A percentile compares a stretch with the other conserved stretches of the same genome.
phyloP scores from a whole-genome alignment of 2,888 invertebrate genomes.

The Hypolimnas misippus region DNA sequence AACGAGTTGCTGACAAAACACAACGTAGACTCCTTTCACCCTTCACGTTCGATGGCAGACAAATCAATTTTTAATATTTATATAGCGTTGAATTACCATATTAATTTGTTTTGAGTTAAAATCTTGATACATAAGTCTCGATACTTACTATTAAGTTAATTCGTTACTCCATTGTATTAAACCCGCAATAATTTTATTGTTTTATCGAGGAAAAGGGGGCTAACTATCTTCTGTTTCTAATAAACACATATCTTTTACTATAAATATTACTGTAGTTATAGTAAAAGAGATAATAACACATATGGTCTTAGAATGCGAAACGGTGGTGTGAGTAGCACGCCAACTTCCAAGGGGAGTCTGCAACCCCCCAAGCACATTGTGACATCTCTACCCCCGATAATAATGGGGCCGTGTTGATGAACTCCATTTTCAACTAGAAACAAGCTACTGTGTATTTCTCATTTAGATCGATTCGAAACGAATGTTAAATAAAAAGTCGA shows the following conservation, averaged over 20 bases:
- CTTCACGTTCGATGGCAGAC: slow-evolving; percentile 6
- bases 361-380: slow-evolving; percentile 36
- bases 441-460: slow-evolving; percentile 8
- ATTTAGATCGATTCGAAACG: slow-evolving; percentile 8
- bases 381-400: slow-evolving; percentile 42
- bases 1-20: slow-evolving; percentile 62
- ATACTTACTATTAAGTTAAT: too few species aligned
- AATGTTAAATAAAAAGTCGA: slow-evolving; percentile 5
- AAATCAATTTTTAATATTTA: not conserved
- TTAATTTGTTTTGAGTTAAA: too few species aligned
- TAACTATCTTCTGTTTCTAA: too few species aligned
- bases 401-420: slow-evolving; percentile 45
- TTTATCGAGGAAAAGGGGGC: too few species aligned
- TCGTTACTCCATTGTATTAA: too few species aligned
- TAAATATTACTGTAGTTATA: not conserved
- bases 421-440: slow-evolving; percentile 41
- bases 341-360: slow-evolving; percentile 30
- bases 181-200: too few species aligned
- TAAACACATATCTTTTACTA: not conserved
- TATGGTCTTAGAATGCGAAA: not conserved
- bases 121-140: too few species aligned
- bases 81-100: too few species aligned
- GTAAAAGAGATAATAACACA: not conserved
- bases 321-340: slow-evolving; percentile 8
- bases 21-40: slow-evolving; percentile 6